phyloP scores from a whole-genome alignment of 2,888 invertebrate genomes.

The Bugulina stolonifera region DNA sequence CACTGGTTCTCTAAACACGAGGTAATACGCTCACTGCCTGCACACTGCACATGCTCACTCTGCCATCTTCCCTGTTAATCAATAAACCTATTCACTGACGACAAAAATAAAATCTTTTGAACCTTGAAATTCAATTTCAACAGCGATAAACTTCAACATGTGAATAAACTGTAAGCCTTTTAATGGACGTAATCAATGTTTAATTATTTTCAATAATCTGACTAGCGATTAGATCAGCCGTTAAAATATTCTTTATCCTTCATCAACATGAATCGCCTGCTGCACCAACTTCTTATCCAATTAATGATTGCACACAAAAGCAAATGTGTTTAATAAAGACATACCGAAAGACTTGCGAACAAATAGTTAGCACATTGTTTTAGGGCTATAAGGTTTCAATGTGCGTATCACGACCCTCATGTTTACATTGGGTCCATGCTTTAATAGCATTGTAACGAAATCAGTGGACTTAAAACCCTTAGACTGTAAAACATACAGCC shows the following conservation, averaged over 20 bases:
- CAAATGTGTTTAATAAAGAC: neutral
- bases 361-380: neutral
- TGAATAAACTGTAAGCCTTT: neutral
- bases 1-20: no score
- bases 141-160: neutral
- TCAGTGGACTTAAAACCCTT: no score
- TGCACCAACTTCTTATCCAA: neutral
- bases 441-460: neutral
- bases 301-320: neutral
- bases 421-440: neutral
- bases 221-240: no score
- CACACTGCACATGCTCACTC: no score
- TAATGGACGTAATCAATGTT: neutral
- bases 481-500: no score
- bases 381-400: neutral
- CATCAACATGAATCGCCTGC: neutral
- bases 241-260: no score
- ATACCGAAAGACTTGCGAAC: neutral
- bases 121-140: neutral
- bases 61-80: neutral
- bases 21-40: no score
- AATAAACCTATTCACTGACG: neutral
- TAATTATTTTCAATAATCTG: neutral
- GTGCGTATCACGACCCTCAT: neutral
- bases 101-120: neutral